These are phyloP conservation scores for Anarrhichthys ocellatus DNA, from an alignment of 2,113 vertebrate genomes.

Conservation along the genomic window DNA sequence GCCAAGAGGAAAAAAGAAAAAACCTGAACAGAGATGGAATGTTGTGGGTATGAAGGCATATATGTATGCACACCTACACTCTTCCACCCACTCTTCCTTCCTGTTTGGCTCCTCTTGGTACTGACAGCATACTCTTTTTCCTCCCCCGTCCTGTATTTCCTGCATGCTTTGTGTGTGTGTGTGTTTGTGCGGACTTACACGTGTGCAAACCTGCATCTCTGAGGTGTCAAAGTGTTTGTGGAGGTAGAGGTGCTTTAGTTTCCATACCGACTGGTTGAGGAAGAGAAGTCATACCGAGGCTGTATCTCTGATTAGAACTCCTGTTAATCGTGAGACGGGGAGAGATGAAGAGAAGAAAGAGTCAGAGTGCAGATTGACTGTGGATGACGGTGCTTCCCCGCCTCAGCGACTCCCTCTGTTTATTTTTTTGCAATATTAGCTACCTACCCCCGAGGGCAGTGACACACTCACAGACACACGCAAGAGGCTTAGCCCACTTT, in stretches of 20 bases:
- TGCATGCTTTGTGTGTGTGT: neutral
- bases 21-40: constrained; percentile 37
- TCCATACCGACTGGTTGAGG: constrained; percentile 30
- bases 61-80: constrained; percentile 72
- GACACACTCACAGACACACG: constrained; percentile 13
- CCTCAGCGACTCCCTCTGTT: constrained; percentile 34
- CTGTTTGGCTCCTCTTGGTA: constrained; percentile 58
- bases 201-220: constrained; percentile 5
- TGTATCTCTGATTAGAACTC: constrained; percentile 61
- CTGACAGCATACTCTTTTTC: constrained; percentile 53
- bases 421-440: constrained; percentile 66
- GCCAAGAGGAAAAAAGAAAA: constrained; percentile 46
- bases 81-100: constrained; percentile 65
- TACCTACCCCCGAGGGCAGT: constrained; percentile 65
- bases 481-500: constrained; percentile 74
- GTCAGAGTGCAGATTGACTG: constrained; percentile 49
- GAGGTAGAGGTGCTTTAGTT: constrained; percentile 47
- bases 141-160: constrained; percentile 33
- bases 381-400: constrained; percentile 14
- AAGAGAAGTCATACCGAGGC: constrained; percentile 32
- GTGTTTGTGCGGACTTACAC: neutral
- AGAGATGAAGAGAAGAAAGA: constrained; percentile 36
- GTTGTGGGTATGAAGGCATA: constrained; percentile 57
- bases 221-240: constrained; percentile 11
- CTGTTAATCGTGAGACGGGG: constrained; percentile 47